Evolutionary conservation across 1,140 invertebrate genomes (phyloP).

Genomic region (Euglossa dilemma): DNA sequence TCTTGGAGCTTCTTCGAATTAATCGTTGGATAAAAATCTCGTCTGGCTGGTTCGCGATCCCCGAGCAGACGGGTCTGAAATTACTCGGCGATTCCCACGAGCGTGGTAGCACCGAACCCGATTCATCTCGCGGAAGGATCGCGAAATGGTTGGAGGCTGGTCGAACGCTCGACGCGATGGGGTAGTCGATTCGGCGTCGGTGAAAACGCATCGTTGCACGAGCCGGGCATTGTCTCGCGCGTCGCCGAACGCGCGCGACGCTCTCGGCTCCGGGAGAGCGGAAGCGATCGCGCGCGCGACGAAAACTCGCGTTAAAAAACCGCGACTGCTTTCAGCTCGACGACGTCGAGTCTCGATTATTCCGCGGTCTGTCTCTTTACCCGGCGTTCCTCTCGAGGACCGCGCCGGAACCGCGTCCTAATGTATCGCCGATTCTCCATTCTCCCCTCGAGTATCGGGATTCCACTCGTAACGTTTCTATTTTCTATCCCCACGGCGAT

Average conservation of each 20-base stretch:
- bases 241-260: background rate
- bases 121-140: background rate
- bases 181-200: background rate
- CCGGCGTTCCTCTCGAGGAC: no score
- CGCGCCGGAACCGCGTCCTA: no score
- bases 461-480: no score
- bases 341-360: background rate
- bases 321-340: background rate
- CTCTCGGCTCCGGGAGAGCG: background rate
- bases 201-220: background rate
- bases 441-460: no score
- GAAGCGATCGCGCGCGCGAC: background rate
- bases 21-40: background rate
- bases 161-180: background rate
- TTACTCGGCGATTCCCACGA: no score
- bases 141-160: background rate
- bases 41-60: background rate
- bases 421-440: no score
- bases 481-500: no score
- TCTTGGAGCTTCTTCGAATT: background rate
- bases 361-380: no score
- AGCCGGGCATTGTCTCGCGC: background rate
- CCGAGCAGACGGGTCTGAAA: background rate
- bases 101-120: background rate
- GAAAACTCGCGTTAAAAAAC: conserved; percentile 2